Conservation (phyloP, 1,140 invertebrate species). For the Armadillidium nasatum region DNA sequence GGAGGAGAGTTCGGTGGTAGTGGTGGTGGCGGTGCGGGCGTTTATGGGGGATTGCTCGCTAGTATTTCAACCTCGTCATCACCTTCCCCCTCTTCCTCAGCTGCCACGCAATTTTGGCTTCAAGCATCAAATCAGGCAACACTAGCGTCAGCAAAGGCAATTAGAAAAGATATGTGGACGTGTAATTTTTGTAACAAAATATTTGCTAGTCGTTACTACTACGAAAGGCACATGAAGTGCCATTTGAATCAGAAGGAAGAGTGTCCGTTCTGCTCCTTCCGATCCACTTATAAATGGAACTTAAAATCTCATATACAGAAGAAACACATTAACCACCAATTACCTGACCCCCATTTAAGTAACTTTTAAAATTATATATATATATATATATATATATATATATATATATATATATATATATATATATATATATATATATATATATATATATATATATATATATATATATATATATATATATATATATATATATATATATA, state of each 20-base stretch:
- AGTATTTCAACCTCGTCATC: slow-evolving; percentile 29
- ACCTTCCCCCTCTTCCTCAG: not conserved
- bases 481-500: no score
- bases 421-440: slow-evolving; percentile 21
- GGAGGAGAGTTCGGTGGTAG: not conserved
- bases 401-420: slow-evolving; percentile 1
- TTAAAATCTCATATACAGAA: slow-evolving; percentile 40
- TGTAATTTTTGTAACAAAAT: slow-evolving; percentile 39
- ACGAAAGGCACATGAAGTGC: slow-evolving; percentile 40
- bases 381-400: slow-evolving; percentile 17
- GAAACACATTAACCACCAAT: slow-evolving; percentile 30
- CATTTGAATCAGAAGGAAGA: slow-evolving; percentile 38
- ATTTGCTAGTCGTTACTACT: slow-evolving; percentile 43
- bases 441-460: slow-evolving; percentile 3
- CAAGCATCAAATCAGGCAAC: not conserved
- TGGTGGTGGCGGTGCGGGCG: slow-evolving; percentile 20
- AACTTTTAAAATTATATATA: not conserved
- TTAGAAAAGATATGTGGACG: slow-evolving; percentile 29
- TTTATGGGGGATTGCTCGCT: slow-evolving; percentile 12
- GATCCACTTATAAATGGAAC: slow-evolving; percentile 43
- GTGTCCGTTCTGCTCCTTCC: slow-evolving; percentile 40
- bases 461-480: not conserved
- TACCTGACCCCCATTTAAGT: no score
- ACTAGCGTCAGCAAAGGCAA: not conserved
- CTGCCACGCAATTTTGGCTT: slow-evolving; percentile 11